Evolutionary conservation across 2,113 vertebrate genomes (phyloP).

Genomic region (Corvus moneduloides): DNA sequence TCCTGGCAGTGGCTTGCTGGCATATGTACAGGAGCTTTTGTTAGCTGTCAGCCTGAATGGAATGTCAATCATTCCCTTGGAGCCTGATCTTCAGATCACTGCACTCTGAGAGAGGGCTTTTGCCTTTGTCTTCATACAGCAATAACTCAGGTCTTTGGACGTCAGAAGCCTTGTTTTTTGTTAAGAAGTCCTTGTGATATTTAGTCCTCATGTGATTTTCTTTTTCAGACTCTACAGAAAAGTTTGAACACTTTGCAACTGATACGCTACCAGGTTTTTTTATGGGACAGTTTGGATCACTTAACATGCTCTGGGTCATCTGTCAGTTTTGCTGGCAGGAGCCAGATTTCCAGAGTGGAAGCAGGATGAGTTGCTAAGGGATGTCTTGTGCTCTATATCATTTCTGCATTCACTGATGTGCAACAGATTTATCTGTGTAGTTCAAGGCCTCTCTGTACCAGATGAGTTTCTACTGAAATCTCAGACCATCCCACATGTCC

Average conservation of each 20-base stretch:
- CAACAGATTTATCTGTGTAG: neutral
- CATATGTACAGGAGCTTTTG: neutral
- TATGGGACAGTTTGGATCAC: neutral
- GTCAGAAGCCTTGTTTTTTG: neutral
- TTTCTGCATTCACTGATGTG: conserved; percentile 11
- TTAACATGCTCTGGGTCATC: neutral
- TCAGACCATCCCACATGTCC: neutral
- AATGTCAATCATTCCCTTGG: neutral
- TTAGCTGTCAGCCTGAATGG: neutral
- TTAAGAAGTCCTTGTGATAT: neutral
- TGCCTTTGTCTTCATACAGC: neutral
- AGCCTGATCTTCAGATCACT: neutral
- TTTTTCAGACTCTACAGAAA: neutral
- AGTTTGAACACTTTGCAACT: neutral
- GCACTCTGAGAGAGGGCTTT: neutral
- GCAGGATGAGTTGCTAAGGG: neutral
- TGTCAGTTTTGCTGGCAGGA: neutral
- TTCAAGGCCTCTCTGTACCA: neutral
- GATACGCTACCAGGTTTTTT: neutral
- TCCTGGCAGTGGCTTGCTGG: neutral
- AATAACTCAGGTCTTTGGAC: neutral
- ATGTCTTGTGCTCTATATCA: neutral
- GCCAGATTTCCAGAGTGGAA: neutral
- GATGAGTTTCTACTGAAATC: neutral
- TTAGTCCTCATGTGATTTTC: neutral